phyloP scores from a whole-genome alignment of 2,113 vertebrate genomes.

The Rallus limicola region DNA sequence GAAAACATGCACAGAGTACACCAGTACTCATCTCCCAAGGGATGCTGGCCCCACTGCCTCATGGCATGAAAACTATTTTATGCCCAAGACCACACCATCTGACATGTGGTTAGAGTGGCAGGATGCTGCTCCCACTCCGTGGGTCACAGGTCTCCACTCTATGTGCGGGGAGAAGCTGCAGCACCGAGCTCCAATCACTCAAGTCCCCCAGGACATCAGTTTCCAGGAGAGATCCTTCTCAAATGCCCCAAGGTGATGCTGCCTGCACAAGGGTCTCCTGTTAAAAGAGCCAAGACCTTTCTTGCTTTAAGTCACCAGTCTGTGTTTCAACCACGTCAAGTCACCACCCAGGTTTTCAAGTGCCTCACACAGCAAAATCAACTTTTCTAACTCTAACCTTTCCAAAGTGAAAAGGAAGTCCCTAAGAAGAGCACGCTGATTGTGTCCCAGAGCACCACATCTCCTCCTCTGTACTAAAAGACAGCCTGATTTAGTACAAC shows the following conservation, averaged over 20 bases:
- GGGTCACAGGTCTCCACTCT: accelerated
- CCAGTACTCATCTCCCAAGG: background rate
- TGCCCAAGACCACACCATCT: accelerated
- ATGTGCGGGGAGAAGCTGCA: background rate
- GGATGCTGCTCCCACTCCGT: background rate
- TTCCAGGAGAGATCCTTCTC: background rate
- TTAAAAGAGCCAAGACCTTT: background rate
- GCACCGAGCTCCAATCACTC: background rate
- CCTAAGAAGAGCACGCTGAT: accelerated
- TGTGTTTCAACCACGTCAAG: background rate
- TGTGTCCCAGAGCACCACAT: background rate
- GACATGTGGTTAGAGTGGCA: background rate
- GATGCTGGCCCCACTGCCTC: background rate
- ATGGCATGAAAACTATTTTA: background rate
- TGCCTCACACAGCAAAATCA: background rate
- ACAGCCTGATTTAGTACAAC: background rate
- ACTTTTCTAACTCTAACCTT: background rate
- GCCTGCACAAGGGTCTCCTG: background rate
- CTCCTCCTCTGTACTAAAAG: background rate
- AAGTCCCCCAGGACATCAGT: background rate
- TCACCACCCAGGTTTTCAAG: background rate
- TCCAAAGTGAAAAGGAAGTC: background rate
- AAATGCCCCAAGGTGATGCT: background rate
- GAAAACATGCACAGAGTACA: background rate
- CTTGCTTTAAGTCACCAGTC: background rate